These are phyloP conservation scores for Drosophila cognata DNA, from an alignment of 2,888 invertebrate genomes.

Conservation along the genomic window DNA sequence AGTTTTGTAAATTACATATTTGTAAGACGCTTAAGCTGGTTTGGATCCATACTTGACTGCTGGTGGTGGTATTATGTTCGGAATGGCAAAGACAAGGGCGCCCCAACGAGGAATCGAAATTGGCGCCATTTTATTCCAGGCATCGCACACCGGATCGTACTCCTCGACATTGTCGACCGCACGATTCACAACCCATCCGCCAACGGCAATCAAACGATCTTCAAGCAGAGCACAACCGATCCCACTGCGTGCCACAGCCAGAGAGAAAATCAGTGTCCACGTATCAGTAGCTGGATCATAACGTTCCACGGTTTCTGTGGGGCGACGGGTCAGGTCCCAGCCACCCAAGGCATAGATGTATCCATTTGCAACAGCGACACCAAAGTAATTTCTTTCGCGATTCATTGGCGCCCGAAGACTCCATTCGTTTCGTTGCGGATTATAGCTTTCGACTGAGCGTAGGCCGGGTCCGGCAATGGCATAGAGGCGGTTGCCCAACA, in stretches of 20 bases:
- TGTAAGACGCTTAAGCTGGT: neutral
- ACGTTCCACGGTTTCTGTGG: conserved; percentile 94
- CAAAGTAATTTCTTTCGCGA: conserved; percentile 92
- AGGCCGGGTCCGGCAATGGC: conserved; percentile 91
- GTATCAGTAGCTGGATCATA: conserved; percentile 92
- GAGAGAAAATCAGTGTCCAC: conserved; percentile 93
- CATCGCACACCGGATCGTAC: conserved; percentile 93
- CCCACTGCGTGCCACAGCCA: conserved; percentile 93
- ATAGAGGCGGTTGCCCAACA: conserved; percentile 92
- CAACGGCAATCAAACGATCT: conserved; percentile 91
- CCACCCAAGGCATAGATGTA: conserved; percentile 96
- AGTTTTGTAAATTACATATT: accelerated
- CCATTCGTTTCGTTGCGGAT: conserved; percentile 91
- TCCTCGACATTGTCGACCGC: conserved; percentile 95
- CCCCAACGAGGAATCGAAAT: conserved; percentile 95
- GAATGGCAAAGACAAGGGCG: conserved; percentile 92
- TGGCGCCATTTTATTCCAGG: conserved; percentile 92
- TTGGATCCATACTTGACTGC: neutral
- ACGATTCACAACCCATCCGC: conserved; percentile 96
- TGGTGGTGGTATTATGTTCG: neutral
- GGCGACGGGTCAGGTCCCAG: conserved; percentile 90
- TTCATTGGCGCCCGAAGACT: conserved; percentile 94
- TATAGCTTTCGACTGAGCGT: conserved; percentile 93
- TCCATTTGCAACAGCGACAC: conserved; percentile 94
- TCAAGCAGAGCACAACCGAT: conserved; percentile 94